Evolutionary conservation across 2,797 vertebrate species (phyloP).

Genomic region (Myotis findleyi): DNA sequence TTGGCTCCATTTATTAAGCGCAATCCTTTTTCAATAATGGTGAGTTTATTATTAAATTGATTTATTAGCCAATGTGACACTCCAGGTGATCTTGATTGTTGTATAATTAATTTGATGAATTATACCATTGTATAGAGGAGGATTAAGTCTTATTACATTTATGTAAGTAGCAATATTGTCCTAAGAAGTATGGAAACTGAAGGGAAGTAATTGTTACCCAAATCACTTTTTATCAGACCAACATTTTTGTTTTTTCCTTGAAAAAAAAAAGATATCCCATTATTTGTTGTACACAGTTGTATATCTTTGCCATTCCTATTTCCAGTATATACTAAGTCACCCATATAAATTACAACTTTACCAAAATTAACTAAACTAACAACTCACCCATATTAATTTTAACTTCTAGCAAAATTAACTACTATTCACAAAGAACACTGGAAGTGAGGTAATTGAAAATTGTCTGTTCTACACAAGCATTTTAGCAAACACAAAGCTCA

Average conservation of each 20-base stretch:
- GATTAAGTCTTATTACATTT: background rate
- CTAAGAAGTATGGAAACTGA: background rate
- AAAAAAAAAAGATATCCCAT: background rate
- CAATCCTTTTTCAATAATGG: background rate
- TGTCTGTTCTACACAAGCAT: background rate
- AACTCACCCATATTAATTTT: background rate
- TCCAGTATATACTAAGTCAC: background rate
- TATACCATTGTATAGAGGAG: background rate
- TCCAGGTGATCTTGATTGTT: background rate
- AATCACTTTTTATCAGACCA: background rate
- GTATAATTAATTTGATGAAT: background rate
- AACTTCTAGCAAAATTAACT: background rate
- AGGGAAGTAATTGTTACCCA: background rate
- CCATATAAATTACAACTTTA: background rate
- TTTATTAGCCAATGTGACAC: background rate
- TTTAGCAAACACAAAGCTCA: background rate
- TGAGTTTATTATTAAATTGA: background rate
- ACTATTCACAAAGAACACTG: background rate
- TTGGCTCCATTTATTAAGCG: background rate
- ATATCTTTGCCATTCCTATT: background rate
- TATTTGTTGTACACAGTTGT: background rate
- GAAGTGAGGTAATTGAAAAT: background rate
- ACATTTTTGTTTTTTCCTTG: background rate
- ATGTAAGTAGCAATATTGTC: background rate
- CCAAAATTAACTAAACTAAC: background rate